Base-by-base conservation (phyloP, 1,140 invertebrate genomes). In the Euglossa dilemma region DNA sequence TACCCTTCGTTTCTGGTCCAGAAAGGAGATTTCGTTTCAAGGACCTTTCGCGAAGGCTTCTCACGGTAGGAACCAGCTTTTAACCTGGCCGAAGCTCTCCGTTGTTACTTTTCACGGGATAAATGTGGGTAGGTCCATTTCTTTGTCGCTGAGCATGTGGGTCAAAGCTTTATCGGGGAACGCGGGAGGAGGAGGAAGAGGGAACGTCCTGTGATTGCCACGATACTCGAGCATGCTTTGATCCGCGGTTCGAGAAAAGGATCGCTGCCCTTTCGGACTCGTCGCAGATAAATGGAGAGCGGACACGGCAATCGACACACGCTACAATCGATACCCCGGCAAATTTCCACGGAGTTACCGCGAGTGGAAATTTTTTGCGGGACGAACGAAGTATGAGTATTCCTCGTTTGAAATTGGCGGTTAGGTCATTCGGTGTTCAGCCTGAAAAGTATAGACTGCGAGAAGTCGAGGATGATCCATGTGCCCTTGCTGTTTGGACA, bases 151-250 rank as follows among this genome's bases (percentile, higher is more conserved):
- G 80, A 82, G 25, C 59, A 82, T 82, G 52, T 82, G 61, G 80
- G 80, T 82, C 80, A 82, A 75, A 76, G 61, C 45, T 25, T 82
- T 82, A 81, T 81, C 80, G 63, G 50, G 50, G 12, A 74, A 54
- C 7, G 11, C 0, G 18, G 43, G 9, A 18, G 14, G 18, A 12
- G 43, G 9, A 18, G 14, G 18, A 12, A n/a, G 28, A 23, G 16
- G 50, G 6, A 66, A 43, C 20, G 61, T 57, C 36, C 43, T 43
- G 16, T 63, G 61, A 82, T 82, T 82, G 61, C 63, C 12, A 50
- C 43, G 72, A 50, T 76, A 57, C 67, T 75, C 57, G 57, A 63
- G 11, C 56, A 28, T 45, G 16, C 57, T 57, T 64, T 61, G 69
- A 69, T 47, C 36, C 36, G 36, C n/a, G 52, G n/a, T 36, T 28